These are phyloP conservation scores for Chymomyza caudatula DNA, from an alignment of 2,888 invertebrate genomes.

Conservation along the genomic window DNA sequence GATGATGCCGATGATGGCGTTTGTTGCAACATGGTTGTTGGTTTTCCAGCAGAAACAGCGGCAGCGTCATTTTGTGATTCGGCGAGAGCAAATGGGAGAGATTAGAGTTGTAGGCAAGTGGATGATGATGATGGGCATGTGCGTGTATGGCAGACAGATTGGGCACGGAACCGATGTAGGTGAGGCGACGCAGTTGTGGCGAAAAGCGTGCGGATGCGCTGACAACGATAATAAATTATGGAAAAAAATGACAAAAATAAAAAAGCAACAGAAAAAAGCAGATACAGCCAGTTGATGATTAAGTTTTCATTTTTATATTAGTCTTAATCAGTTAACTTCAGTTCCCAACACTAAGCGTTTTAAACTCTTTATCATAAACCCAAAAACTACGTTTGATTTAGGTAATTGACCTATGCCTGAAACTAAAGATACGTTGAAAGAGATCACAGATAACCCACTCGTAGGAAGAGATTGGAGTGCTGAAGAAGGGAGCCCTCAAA, in stretches of 20 bases:
- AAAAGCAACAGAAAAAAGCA: neutral
- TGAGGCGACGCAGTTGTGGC: conserved; percentile 74
- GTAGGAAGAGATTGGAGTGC: too few relatives aligned
- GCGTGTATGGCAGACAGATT: conserved; percentile 77
- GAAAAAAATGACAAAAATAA: conserved; percentile 16
- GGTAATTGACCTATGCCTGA: too few relatives aligned
- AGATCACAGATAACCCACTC: too few relatives aligned
- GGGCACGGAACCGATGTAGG: conserved; percentile 82
- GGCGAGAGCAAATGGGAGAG: conserved; percentile 74
- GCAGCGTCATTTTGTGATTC: conserved; percentile 63
- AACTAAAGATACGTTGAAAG: too few relatives aligned
- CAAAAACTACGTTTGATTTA: too few relatives aligned
- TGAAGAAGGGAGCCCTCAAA: too few relatives aligned
- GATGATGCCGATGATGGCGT: conserved; percentile 67
- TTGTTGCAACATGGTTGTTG: conserved; percentile 44
- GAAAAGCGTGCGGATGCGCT: conserved; percentile 76
- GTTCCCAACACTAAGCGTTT: too few relatives aligned
- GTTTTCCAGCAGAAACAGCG: conserved; percentile 68
- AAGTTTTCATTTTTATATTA: neutral
- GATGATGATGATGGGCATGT: conserved; percentile 32
- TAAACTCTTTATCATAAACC: too few relatives aligned
- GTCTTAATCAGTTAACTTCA: too few relatives aligned
- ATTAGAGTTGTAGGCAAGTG: conserved; percentile 57
- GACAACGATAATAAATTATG: conserved; percentile 29
- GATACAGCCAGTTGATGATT: conserved; percentile 10